Base-by-base conservation (phyloP, 1,140 invertebrate genomes). In the Archivesica marissinica region DNA sequence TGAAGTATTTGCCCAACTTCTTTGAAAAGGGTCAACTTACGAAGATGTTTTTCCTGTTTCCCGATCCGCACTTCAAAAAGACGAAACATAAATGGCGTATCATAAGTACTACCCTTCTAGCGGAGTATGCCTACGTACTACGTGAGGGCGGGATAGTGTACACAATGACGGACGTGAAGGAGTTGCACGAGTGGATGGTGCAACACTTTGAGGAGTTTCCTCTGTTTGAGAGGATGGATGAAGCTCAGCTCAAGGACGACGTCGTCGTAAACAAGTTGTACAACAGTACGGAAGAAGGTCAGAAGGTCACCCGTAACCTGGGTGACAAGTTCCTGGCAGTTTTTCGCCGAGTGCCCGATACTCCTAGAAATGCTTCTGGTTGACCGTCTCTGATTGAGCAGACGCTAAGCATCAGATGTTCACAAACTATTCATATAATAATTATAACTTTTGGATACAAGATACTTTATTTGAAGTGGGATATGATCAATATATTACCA, bases 1-100 rank as follows among this genome's bases (percentile, higher is more conserved):
- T 99, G 98, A 99, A 99, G 95, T 96, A 96, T 91, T 95, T 99
- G 85, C 98, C 98, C 44, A 99, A 99, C 94, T 99, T 97, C 94
- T 99, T 99, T 92, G 92, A 95, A 47, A 99, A 99, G 95, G 97
- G 96, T 88, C 95, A 99, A 96, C 94, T 99, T 20, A 96, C 96
- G 86, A 99, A 99, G 95, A 98, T 99, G 96, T 99, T 99, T 94
- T 99, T 99, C 93, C 94, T 99, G n/a, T 99, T 99, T 94, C 99
- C 99, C 38, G 99, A 99, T 95, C 99, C 99, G 47, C 99, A 99
- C 95, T 99, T 99, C 93, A 99, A 99, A 94, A 99, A 97, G 91
- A 96, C 98, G 0, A 99, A 99, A 95, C 98, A 99, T 92, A 99
- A 99, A 94, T 99, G 99, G 99, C 95, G 99, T 85, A 99, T 99